Conservation (phyloP, 2,888 invertebrate genomes). For the Punctoribates punctum region DNA sequence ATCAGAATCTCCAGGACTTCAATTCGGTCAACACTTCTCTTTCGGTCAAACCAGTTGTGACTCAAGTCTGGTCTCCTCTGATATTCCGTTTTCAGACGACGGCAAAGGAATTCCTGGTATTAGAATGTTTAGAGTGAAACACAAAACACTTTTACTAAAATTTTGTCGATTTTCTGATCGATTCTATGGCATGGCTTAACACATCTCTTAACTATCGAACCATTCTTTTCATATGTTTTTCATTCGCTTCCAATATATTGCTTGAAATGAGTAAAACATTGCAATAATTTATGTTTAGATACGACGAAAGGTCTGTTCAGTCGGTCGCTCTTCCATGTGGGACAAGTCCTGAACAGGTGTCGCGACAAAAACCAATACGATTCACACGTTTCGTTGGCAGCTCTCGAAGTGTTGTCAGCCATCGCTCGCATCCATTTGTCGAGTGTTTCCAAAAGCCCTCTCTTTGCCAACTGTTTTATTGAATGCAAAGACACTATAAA, state of each 20-base stretch:
- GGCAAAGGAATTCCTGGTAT: conserved; percentile 38
- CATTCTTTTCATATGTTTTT: neutral
- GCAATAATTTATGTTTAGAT: conserved; percentile 59
- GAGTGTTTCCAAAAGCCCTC: neutral
- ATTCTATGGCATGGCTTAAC: conserved; percentile 9
- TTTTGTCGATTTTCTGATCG: neutral
- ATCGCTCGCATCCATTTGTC: conserved; percentile 82
- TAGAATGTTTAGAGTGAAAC: neutral
- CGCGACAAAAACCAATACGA: conserved; percentile 60
- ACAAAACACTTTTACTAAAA: neutral
- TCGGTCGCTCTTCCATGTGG: conserved; percentile 64
- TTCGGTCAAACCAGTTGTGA: conserved; percentile 35
- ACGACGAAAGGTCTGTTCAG: conserved; percentile 84
- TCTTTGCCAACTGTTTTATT: conserved; percentile 41
- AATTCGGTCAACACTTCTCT: conserved; percentile 8
- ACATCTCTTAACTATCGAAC: neutral
- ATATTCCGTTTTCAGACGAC: conserved; percentile 30
- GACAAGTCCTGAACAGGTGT: conserved; percentile 25
- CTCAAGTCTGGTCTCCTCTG: conserved; percentile 25
- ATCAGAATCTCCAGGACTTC: conserved; percentile 32
- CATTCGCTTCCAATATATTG: neutral
- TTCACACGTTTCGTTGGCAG: conserved; percentile 86
- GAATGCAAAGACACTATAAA: conserved; percentile 90
- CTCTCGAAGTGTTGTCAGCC: conserved; percentile 83
- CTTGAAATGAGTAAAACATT: neutral